Percentiles rank a stretch among this genome's conserved stretches.
Conservation (phyloP, 1,140 invertebrate genomes). For the Bombus consobrinus region DNA sequence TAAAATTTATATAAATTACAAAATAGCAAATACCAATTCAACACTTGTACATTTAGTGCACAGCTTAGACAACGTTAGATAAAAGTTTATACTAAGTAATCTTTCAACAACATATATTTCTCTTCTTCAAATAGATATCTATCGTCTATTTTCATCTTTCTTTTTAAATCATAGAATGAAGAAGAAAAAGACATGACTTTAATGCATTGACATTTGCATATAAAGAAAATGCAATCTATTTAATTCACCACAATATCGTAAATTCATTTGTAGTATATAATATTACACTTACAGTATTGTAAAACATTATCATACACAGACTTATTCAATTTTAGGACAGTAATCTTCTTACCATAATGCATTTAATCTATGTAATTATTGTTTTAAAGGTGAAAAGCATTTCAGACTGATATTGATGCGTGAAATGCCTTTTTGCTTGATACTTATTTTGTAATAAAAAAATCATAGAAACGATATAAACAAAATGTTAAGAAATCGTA, state of each 20-base stretch:
- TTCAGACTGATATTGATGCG: conserved; percentile 29
- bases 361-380: conserved; percentile 34
- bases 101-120: conserved; percentile 20
- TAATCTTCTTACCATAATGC: conserved; percentile 24
- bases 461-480: conserved; percentile 6
- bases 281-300: conserved; percentile 45
- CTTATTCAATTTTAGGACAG: conserved; percentile 23
- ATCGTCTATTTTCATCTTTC: background rate
- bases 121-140: conserved; percentile 22
- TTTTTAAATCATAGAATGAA: conserved; percentile 1
- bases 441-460: conserved; percentile 24
- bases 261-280: conserved; percentile 39
- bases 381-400: conserved; percentile 21
- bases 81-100: conserved; percentile 33
- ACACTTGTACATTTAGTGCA: conserved; percentile 49
- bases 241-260: conserved; percentile 19
- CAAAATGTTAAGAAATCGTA: background rate
- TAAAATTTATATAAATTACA: conserved; percentile 43
- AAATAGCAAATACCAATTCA: conserved; percentile 22
- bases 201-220: conserved; percentile 29
- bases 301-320: conserved; percentile 14
- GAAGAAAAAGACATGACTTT: background rate
- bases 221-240: conserved; percentile 25
- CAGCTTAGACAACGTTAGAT: conserved; percentile 22
- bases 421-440: conserved; percentile 36